Conservation (phyloP, 2,797 vertebrate species). For the Phylloscopus collybita region DNA sequence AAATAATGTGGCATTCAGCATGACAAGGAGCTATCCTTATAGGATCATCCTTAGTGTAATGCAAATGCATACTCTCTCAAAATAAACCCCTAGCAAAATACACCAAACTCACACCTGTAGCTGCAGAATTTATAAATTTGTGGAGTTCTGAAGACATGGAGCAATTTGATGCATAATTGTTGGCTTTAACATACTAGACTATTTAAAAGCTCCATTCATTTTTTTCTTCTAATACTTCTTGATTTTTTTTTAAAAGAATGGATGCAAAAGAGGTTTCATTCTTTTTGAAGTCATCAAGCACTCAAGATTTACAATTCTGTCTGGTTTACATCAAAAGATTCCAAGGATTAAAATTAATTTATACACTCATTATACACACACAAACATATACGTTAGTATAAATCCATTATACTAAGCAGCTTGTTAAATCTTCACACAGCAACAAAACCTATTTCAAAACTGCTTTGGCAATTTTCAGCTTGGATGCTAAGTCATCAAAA, state of each 20-base stretch:
- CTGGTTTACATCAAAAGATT: neutral
- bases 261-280: neutral
- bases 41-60: neutral
- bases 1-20: neutral
- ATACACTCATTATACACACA: neutral
- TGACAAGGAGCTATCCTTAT: neutral
- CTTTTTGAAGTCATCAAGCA: neutral
- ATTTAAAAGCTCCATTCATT: neutral
- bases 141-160: neutral
- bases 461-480: neutral
- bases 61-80: neutral
- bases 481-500: neutral
- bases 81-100: neutral
- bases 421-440: neutral
- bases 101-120: neutral
- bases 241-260: neutral
- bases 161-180: neutral
- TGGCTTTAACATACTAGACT: neutral
- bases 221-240: neutral
- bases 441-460: neutral
- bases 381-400: neutral
- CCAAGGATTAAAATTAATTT: neutral
- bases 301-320: neutral
- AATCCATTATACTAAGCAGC: neutral
- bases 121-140: neutral